Base-by-base conservation (phyloP, 2,888 invertebrate genomes). In the Stenichneumon culpator region DNA sequence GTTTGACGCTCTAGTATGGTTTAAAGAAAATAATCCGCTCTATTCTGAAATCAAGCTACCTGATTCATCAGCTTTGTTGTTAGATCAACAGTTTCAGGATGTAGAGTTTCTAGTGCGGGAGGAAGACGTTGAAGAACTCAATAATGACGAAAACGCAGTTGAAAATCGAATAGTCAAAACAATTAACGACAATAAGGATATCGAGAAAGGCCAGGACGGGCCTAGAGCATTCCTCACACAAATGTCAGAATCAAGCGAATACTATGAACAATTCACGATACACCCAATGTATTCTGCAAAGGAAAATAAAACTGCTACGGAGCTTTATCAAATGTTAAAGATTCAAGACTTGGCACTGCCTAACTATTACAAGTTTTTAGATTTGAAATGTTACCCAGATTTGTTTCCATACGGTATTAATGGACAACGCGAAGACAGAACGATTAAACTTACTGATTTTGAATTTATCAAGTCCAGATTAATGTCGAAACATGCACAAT, bases 11-110 rank as follows among this genome's bases (percentile, higher is more conserved):
- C 85, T 92, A 73, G 16, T 72, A 79, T 90, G 87, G 79, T 84
- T 92, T n/a, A 91, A 92, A 88, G 32, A 19, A 25, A 87, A 87
- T 73, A 91, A 92, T 87, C 83, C 75, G 6, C 81, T 89, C 7
- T 92, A 91, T 77, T 28, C 60, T 60, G 67, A 90, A 44, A 91
- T 92, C 36, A 32, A 85, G 47, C 65, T 91, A 79, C 90, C 90
- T 22, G 14, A 25, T 25, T 25, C 25, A 25, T 1, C 25, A 1
- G 25, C 1, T 25, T 1, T 25, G 25, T 25, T 25, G 2, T 25
- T 25, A 25, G 2, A 25, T 25, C 1, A 25, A 25, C 1, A 25
- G 25, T 25, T 25, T 25, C n/a, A 57, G 25, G 70, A 82, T 72
- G 63, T 63, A 44, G 69, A 86, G 54, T 79, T 79, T 54, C n/a